phyloP scores from a whole-genome alignment of 2,113 vertebrate genomes.

The Sylvietta virens region DNA sequence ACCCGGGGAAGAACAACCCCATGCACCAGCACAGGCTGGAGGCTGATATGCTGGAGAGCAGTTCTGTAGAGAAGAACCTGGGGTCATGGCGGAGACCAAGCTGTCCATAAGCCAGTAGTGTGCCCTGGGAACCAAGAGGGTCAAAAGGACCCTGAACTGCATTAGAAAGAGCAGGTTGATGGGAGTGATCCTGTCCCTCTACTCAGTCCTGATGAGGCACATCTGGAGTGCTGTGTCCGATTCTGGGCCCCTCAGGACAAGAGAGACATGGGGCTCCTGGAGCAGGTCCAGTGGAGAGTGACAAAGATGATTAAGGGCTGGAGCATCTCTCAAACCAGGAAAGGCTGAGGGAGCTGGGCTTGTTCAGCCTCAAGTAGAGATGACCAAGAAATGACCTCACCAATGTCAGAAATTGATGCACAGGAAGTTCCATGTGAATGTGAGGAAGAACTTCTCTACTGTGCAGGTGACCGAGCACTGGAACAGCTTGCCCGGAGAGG shows the following conservation, averaged over 20 bases:
- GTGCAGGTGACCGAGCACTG: rapidly evolving
- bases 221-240: neutral
- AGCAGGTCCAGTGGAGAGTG: neutral
- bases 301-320: neutral
- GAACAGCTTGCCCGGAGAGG: neutral
- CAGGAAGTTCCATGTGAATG: neutral
- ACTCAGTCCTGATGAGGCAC: neutral
- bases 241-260: neutral
- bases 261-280: neutral
- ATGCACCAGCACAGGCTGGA: neutral
- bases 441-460: neutral
- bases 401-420: neutral
- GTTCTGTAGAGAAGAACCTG: neutral
- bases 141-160: neutral
- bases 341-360: neutral
- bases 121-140: neutral
- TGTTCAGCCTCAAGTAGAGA: neutral
- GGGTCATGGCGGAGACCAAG: rapidly evolving
- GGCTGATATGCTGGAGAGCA: neutral
- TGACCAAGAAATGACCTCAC: neutral
- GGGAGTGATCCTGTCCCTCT: neutral
- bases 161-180: rapidly evolving
- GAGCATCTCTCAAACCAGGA: neutral
- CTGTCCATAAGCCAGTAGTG: neutral
- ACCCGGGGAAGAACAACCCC: neutral